Evolutionary conservation across 1,140 invertebrate genomes (phyloP).

Genomic region (Eumeta japonica): DNA sequence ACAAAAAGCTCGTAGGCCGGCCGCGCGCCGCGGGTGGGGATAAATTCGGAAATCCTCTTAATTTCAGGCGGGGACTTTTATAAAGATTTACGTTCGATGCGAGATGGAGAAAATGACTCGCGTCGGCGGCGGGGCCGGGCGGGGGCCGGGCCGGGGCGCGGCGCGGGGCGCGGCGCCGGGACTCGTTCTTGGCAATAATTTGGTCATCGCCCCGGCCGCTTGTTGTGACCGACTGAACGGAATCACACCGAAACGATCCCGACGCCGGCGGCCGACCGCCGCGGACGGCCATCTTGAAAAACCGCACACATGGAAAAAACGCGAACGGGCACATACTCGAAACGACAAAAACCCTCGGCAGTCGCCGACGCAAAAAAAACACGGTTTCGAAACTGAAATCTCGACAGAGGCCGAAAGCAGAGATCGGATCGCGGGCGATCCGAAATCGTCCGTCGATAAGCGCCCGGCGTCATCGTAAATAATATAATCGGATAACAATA

Average conservation of each 20-base stretch:
- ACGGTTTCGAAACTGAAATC: too few species aligned
- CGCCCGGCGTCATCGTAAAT: too few species aligned
- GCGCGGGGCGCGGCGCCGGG: constrained; percentile 18
- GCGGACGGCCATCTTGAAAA: neutral
- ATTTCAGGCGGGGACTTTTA: constrained; percentile 19
- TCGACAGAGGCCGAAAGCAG: constrained; percentile 12
- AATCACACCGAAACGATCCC: neutral
- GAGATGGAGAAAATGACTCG: constrained; percentile 18
- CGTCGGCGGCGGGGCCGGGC: constrained; percentile 14
- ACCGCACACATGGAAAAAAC: constrained; percentile 12
- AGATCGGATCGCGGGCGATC: too few species aligned
- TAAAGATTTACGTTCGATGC: constrained; percentile 24
- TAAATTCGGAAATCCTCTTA: too few species aligned
- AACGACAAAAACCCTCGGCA: constrained; percentile 2
- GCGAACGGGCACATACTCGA: constrained; percentile 10
- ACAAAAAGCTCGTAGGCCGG: too few species aligned
- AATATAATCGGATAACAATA: constrained; percentile 24
- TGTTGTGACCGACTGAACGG: constrained; percentile 14
- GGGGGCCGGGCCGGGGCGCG: constrained; percentile 19
- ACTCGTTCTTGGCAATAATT: constrained; percentile 42
- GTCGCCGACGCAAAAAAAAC: neutral
- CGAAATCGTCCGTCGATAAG: too few species aligned
- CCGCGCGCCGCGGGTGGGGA: too few species aligned
- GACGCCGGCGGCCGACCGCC: neutral
- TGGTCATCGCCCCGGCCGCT: constrained; percentile 38